A percentile compares a stretch with the other conserved stretches of the same genome.
Evolutionary conservation across 2,888 invertebrate genomes (phyloP).

Genomic region (Heliconius ismenius): DNA sequence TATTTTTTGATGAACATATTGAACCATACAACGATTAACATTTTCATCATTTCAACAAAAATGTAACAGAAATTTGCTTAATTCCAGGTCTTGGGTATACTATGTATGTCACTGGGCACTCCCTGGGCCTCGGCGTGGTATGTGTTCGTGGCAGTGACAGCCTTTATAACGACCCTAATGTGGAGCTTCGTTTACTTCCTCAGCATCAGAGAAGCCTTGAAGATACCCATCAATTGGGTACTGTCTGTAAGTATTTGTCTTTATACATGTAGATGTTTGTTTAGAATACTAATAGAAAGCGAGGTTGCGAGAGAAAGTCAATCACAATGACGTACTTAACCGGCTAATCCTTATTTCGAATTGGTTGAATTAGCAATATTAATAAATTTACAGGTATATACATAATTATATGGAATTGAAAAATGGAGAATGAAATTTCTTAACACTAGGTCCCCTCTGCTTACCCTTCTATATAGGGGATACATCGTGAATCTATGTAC

Average conservation of each 20-base stretch:
- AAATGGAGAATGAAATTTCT: too few species aligned
- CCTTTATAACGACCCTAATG: slow-evolving; percentile 91
- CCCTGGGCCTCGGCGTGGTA: slow-evolving; percentile 89
- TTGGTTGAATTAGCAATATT: slow-evolving; percentile 4
- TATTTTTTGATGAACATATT: neutral
- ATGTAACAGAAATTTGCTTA: slow-evolving; percentile 15
- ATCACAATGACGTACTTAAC: slow-evolving; percentile 4
- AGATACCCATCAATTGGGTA: slow-evolving; percentile 91
- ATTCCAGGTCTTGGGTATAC: slow-evolving; percentile 88
- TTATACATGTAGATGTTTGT: slow-evolving; percentile 23
- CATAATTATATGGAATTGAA: too few species aligned
- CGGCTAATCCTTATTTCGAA: neutral
- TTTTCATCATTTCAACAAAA: neutral
- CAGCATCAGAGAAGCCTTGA: slow-evolving; percentile 89
- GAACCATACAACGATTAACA: neutral
- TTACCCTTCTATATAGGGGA: too few species aligned
- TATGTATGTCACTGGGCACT: slow-evolving; percentile 91
- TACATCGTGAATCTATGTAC: neutral
- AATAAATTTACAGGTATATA: neutral
- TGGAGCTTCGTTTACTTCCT: slow-evolving; percentile 91
- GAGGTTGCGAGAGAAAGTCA: slow-evolving; percentile 8
- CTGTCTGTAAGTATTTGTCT: slow-evolving; percentile 84
- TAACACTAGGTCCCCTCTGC: too few species aligned
- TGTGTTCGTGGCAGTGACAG: slow-evolving; percentile 90
- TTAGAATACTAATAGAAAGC: slow-evolving; percentile 19